These are phyloP conservation scores for Leptopilina drosophilae DNA, from an alignment of 2,888 invertebrate genomes.

Conservation along the genomic window DNA sequence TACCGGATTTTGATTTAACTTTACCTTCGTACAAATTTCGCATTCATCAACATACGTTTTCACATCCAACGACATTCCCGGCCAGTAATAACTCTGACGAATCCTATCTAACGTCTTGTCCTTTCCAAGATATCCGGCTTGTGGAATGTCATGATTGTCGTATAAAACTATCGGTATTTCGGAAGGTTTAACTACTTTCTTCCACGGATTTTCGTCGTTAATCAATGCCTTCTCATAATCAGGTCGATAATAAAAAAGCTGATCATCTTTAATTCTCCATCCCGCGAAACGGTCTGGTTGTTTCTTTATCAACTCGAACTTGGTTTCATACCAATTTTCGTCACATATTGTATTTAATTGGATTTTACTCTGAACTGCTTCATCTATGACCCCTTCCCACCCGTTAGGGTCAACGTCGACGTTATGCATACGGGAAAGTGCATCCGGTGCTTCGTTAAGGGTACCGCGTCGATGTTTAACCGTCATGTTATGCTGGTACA, in stretches of 20 bases:
- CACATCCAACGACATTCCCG: not conserved
- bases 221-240: constrained; percentile 42
- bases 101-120: constrained; percentile 50
- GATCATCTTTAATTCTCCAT: constrained; percentile 32
- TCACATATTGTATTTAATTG: too few relatives aligned
- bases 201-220: not conserved
- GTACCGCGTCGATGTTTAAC: not conserved
- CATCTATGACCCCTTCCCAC: constrained; percentile 34
- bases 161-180: not conserved
- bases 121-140: constrained; percentile 46
- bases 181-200: constrained; percentile 27
- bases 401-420: too few relatives aligned
- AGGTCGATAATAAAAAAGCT: not conserved
- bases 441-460: not conserved
- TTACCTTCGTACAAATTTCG: not conserved
- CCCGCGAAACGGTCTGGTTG: not conserved
- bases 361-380: too few relatives aligned
- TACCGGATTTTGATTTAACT: not conserved
- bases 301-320: not conserved
- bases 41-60: not conserved
- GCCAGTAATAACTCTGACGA: constrained; percentile 39
- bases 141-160: not conserved
- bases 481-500: too few relatives aligned
- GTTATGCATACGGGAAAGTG: too few relatives aligned
- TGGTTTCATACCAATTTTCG: too few relatives aligned